phyloP scores from a whole-genome alignment of 2,888 invertebrate species.

The Eupsilia transversa region DNA sequence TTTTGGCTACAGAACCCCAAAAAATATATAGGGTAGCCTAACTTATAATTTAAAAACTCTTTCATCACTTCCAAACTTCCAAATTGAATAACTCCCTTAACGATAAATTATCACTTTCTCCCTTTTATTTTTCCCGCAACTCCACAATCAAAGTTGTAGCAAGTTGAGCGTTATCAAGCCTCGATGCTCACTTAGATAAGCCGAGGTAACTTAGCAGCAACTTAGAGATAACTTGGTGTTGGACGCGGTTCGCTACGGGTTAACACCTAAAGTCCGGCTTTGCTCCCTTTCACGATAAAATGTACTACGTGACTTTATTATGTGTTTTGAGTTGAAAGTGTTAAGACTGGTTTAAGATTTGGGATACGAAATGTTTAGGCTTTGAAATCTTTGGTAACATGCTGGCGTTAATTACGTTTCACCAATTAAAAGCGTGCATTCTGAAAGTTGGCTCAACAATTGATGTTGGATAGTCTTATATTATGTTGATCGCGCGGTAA shows the following conservation, averaged over 20 bases:
- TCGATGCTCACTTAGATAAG: slow-evolving; percentile 61
- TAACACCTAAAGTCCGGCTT: slow-evolving; percentile 54
- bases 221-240: slow-evolving; percentile 61
- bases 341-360: slow-evolving; percentile 8
- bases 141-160: slow-evolving; percentile 45
- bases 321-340: slow-evolving; percentile 26
- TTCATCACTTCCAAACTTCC: slow-evolving; percentile 22
- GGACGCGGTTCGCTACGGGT: slow-evolving; percentile 47
- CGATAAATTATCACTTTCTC: slow-evolving; percentile 45
- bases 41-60: slow-evolving; percentile 33
- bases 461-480: too few species aligned
- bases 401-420: too few species aligned
- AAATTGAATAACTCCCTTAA: slow-evolving; percentile 37
- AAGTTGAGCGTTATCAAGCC: slow-evolving; percentile 59
- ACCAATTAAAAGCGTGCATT: too few species aligned
- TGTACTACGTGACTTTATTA: slow-evolving; percentile 55
- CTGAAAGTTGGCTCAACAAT: too few species aligned
- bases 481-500: too few species aligned
- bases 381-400: not conserved
- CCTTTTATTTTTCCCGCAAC: slow-evolving; percentile 34
- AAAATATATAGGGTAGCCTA: not conserved
- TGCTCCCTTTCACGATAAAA: slow-evolving; percentile 52
- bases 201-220: slow-evolving; percentile 61
- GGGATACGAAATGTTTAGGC: not conserved
- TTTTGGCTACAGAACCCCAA: not conserved